Conservation (phyloP, 2,113 vertebrate genomes). For the Petrocephalus zakoni region DNA sequence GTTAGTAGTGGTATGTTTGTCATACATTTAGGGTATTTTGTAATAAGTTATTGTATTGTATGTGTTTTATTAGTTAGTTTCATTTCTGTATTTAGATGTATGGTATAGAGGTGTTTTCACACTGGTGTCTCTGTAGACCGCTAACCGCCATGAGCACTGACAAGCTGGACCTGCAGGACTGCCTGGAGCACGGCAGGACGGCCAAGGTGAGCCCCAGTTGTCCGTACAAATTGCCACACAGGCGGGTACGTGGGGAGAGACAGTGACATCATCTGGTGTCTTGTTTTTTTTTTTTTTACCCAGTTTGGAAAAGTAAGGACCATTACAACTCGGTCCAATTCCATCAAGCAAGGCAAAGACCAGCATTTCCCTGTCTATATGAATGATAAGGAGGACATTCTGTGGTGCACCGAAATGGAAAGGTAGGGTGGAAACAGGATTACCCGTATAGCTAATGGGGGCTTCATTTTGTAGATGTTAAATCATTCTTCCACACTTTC, state of each 20-base stretch:
- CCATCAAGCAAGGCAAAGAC: slow-evolving; percentile 98
- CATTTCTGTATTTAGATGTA: background rate
- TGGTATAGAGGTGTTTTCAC: background rate
- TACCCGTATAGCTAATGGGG: background rate
- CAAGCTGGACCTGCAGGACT: slow-evolving; percentile 89
- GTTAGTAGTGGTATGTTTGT: background rate
- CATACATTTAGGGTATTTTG: background rate
- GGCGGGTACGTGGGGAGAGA: too few relatives aligned
- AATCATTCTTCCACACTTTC: background rate
- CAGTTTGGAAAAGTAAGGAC: slow-evolving; percentile 97
- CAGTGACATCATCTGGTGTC: slow-evolving; percentile 17
- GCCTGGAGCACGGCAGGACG: slow-evolving; percentile 91
- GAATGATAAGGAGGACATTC: slow-evolving; percentile 97
- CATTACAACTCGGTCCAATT: slow-evolving; percentile 96
- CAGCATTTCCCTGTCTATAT: slow-evolving; percentile 98
- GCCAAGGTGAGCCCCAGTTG: slow-evolving; percentile 76
- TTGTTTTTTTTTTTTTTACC: slow-evolving; percentile 33
- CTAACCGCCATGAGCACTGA: slow-evolving; percentile 79
- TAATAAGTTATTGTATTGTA: background rate
- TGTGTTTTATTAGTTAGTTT: background rate
- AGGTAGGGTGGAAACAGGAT: slow-evolving; percentile 59
- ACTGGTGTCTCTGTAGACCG: slow-evolving; percentile 62
- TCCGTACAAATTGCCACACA: too few relatives aligned
- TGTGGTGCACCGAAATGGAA: slow-evolving; percentile 99
- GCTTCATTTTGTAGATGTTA: background rate